These are phyloP conservation scores for Mythimna pallens DNA, from an alignment of 2,888 invertebrate genomes.

Conservation along the genomic window DNA sequence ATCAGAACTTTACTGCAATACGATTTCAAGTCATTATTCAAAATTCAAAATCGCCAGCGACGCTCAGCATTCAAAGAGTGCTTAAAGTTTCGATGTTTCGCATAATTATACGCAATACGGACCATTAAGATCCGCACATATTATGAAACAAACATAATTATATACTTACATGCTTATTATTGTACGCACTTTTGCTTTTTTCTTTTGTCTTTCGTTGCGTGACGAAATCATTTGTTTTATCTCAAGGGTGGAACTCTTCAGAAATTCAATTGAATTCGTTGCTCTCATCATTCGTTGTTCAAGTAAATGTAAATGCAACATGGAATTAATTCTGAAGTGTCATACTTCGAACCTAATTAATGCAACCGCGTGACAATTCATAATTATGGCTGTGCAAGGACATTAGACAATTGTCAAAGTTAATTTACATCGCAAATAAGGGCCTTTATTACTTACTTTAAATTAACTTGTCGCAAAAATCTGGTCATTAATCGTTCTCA, in stretches of 20 bases:
- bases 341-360: slow-evolving; percentile 14
- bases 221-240: slow-evolving; percentile 23
- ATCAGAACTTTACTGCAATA: neutral
- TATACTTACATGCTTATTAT: slow-evolving; percentile 17
- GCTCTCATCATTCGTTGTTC: too few relatives aligned
- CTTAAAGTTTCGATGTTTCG: slow-evolving; percentile 37
- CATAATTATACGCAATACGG: slow-evolving; percentile 45
- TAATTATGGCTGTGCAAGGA: slow-evolving; percentile 8
- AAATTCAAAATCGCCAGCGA: slow-evolving; percentile 19
- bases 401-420: slow-evolving; percentile 5
- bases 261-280: too few relatives aligned
- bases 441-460: neutral
- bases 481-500: neutral
- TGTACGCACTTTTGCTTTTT: slow-evolving; percentile 52
- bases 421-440: slow-evolving; percentile 2
- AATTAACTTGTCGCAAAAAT: too few relatives aligned
- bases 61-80: slow-evolving; percentile 27
- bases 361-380: slow-evolving; percentile 12
- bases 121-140: slow-evolving; percentile 40
- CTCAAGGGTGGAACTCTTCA: neutral
- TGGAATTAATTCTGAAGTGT: slow-evolving; percentile 13
- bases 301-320: slow-evolving; percentile 9
- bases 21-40: slow-evolving; percentile 31
- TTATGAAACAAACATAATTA: slow-evolving; percentile 14
- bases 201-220: slow-evolving; percentile 40